Percentiles rank a stretch among this genome's conserved stretches.
Evolutionary conservation across 2,797 vertebrate species (phyloP).

Genomic region (Carduelis carduelis): DNA sequence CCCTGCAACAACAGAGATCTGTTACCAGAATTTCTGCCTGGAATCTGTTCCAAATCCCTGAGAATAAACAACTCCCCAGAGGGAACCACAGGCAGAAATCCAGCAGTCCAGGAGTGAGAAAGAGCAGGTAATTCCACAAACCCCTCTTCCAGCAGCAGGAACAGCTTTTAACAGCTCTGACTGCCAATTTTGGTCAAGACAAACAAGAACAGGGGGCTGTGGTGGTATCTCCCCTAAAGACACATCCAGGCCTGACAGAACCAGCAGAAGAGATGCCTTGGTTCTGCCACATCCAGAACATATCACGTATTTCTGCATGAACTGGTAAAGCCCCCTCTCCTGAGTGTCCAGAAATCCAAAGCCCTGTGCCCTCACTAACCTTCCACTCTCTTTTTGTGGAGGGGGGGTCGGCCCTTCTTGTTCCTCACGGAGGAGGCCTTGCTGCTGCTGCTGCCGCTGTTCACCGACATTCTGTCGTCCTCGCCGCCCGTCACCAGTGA

Average conservation of each 20-base stretch:
- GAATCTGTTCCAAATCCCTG: neutral
- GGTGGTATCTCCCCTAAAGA: neutral
- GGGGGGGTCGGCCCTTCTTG: slow-evolving; percentile 93
- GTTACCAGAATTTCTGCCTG: neutral
- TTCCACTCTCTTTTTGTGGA: slow-evolving; percentile 91
- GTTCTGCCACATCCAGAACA: neutral
- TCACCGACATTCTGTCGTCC: slow-evolving; percentile 94
- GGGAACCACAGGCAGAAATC: neutral
- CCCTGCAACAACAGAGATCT: neutral
- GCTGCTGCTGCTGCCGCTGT: slow-evolving; percentile 90
- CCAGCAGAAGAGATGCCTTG: neutral
- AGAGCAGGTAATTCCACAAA: neutral
- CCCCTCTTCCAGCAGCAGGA: neutral
- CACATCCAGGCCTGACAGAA: rapidly evolving
- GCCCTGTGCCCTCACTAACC: slow-evolving; percentile 59
- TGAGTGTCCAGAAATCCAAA: neutral
- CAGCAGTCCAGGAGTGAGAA: neutral
- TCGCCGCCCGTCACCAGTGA: slow-evolving; percentile 94
- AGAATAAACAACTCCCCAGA: neutral
- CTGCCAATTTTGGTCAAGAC: neutral
- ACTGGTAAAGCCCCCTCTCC: neutral
- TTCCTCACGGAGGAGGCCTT: slow-evolving; percentile 93
- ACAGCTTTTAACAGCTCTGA: neutral
- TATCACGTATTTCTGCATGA: rapidly evolving
- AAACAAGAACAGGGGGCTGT: neutral